Evolutionary conservation across 2,888 invertebrate species (phyloP), one percentile per base, ranked within the genome.

Genomic region (Meta bourneti): DNA sequence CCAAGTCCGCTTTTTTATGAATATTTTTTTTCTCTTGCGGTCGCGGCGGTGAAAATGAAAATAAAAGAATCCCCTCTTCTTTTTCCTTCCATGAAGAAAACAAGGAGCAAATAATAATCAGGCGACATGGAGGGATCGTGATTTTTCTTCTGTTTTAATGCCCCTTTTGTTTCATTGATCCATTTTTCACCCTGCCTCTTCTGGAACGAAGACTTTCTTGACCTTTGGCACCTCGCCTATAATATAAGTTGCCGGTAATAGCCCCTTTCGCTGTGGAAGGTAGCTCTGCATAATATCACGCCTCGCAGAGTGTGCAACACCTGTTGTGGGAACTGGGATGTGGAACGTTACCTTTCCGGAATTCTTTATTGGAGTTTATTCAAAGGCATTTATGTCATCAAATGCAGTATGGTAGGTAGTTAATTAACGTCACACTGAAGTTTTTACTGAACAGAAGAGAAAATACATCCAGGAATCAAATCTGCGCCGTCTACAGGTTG

Each of bases 61-160:
- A 6, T 16, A 78, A 51, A 77, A 77, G 49, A 69, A 77, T 70
- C 54, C 71, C 7, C n/a, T 4, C 4, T 34, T 34, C 4, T 34
- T 34, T 34, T 34, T 16, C 51, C 69, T n/a, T 16, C 49, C 51
- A 70, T 19, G 74, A 84, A 80, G 82, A 82, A 85, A 85, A 85
- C 77, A 85, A 88, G 88, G 74, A 88, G 74, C 88, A 80, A 88
- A 88, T 88, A 88, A 88, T 81, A 88, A 88, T 88, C 88, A 88
- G 51, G 49, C 72, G 81, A 81, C 79, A 78, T 69, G 72, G 54
- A 72, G 52, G 34, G n/a, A 77, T 88, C 81, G 81, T 81, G 74
- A 74, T 88, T 88, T 81, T 80, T 81, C 61, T 34, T 34, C 49
- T 74, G 69, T 87, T 87, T 87, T 88, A 88, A 88, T 88, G 81